Evolutionary conservation across 2,113 vertebrate genomes (phyloP).

Genomic region (Apeltes quadracus): DNA sequence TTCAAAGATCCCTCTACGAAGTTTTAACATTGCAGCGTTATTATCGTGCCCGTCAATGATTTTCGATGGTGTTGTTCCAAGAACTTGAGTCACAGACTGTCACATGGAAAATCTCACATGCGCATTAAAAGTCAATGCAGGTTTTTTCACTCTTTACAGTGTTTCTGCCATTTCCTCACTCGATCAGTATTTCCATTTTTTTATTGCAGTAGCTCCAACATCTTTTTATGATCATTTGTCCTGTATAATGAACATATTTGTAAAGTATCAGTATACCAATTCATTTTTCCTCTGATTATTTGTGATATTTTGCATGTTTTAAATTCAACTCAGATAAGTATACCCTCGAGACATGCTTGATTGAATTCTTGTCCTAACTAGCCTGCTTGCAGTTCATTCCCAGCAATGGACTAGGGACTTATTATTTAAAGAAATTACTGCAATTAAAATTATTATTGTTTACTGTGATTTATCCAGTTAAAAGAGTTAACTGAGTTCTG

Average conservation of each 20-base stretch:
- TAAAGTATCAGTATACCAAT: background rate
- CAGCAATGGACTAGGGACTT: background rate
- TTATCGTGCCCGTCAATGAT: slow-evolving; percentile 57
- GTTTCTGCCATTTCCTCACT: slow-evolving; percentile 18
- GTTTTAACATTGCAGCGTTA: slow-evolving; percentile 52
- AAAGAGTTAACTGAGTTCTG: background rate
- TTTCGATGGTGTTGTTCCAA: slow-evolving; percentile 63
- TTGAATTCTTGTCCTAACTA: background rate
- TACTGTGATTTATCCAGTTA: slow-evolving; percentile 10
- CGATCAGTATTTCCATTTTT: background rate
- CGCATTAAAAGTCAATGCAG: background rate
- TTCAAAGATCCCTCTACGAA: slow-evolving; percentile 48
- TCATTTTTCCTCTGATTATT: background rate
- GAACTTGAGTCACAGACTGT: slow-evolving; percentile 50
- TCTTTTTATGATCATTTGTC: background rate
- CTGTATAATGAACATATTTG: background rate
- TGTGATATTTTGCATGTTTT: background rate
- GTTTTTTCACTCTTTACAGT: slow-evolving; percentile 15
- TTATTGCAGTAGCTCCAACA: background rate
- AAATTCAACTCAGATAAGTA: background rate
- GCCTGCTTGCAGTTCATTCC: background rate
- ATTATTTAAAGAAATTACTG: slow-evolving; percentile 4
- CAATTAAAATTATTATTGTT: slow-evolving; percentile 5
- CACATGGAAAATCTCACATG: slow-evolving; percentile 14
- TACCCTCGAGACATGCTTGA: slow-evolving; percentile 3